phyloP scores from a whole-genome alignment of 2,113 vertebrate genomes.

The Cololabis saira region DNA sequence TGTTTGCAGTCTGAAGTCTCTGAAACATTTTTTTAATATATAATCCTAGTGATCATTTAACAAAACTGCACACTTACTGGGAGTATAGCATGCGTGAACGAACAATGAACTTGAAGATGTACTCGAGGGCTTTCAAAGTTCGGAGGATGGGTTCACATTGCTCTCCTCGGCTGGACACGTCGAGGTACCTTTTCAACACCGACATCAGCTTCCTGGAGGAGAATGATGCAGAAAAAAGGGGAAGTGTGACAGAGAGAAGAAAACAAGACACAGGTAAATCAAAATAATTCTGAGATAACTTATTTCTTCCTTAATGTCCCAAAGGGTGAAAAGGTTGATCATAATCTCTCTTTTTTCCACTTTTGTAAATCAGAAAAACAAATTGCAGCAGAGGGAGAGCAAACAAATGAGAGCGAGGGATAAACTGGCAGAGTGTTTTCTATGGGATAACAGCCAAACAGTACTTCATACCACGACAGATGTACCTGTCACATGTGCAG shows the following conservation, averaged over 20 bases:
- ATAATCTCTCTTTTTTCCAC: slow-evolving; percentile 47
- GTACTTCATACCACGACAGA: slow-evolving; percentile 61
- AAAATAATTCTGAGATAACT: slow-evolving; percentile 39
- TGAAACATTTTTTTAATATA: slow-evolving; percentile 7
- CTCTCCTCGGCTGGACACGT: slow-evolving; percentile 92
- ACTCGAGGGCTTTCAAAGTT: slow-evolving; percentile 96
- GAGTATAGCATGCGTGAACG: slow-evolving; percentile 96
- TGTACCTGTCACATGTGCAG: slow-evolving; percentile 50
- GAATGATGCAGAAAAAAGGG: slow-evolving; percentile 1
- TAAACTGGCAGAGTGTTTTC: slow-evolving; percentile 7
- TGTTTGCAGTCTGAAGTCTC: not conserved
- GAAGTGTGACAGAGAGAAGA: not conserved
- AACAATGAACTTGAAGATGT: slow-evolving; percentile 99
- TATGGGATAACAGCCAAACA: slow-evolving; percentile 49
- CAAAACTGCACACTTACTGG: slow-evolving; percentile 86
- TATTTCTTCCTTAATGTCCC: slow-evolving; percentile 26
- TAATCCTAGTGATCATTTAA: slow-evolving; percentile 7
- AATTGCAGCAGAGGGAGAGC: slow-evolving; percentile 26
- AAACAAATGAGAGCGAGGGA: slow-evolving; percentile 7
- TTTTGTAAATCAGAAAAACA: slow-evolving; percentile 53
- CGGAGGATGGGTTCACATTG: slow-evolving; percentile 94
- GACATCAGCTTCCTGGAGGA: slow-evolving; percentile 92
- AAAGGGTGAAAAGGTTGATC: slow-evolving; percentile 54
- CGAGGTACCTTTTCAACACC: slow-evolving; percentile 94
- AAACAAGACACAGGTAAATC: not conserved